phyloP scores from a whole-genome alignment of 2,797 vertebrate species.

The Macropodus opercularis region DNA sequence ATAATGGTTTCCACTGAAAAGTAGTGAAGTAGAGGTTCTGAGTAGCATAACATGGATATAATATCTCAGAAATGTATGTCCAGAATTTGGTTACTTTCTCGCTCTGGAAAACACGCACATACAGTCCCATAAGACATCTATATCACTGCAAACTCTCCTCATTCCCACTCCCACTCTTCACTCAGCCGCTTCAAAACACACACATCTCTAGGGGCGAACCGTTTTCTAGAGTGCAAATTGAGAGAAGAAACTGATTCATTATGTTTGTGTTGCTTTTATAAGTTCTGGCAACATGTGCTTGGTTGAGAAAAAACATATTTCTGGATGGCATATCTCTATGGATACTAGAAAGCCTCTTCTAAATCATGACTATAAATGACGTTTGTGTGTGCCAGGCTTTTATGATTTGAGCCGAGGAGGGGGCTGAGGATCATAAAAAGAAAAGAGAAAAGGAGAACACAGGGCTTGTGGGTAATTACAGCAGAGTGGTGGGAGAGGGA shows the following conservation, averaged over 20 bases:
- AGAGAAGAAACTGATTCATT: conserved; percentile 57
- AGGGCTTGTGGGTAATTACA: conserved; percentile 84
- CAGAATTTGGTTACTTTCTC: conserved; percentile 6
- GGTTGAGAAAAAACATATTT: conserved; percentile 49
- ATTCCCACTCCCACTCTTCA: conserved; percentile 57
- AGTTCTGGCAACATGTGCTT: conserved; percentile 44
- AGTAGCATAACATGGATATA: background rate
- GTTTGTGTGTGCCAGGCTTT: conserved; percentile 64
- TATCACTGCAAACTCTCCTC: conserved; percentile 44
- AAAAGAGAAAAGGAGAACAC: conserved; percentile 82
- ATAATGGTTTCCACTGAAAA: background rate
- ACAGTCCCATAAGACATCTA: conserved; percentile 41
- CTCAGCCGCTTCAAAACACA: conserved; percentile 48
- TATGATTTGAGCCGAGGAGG: conserved; percentile 64
- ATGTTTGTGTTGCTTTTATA: conserved; percentile 63
- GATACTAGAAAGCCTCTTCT: conserved; percentile 60
- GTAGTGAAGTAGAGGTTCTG: background rate
- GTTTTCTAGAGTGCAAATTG: conserved; percentile 45
- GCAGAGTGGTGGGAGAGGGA: conserved; percentile 67
- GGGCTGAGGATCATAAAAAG: conserved; percentile 73
- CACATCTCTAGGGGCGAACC: conserved; percentile 58
- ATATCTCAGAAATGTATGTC: background rate
- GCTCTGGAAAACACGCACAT: conserved; percentile 12
- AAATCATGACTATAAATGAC: conserved; percentile 73
- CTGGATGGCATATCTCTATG: conserved; percentile 61